phyloP scores from a whole-genome alignment of 2,113 vertebrate species.

The Pagrus major region DNA sequence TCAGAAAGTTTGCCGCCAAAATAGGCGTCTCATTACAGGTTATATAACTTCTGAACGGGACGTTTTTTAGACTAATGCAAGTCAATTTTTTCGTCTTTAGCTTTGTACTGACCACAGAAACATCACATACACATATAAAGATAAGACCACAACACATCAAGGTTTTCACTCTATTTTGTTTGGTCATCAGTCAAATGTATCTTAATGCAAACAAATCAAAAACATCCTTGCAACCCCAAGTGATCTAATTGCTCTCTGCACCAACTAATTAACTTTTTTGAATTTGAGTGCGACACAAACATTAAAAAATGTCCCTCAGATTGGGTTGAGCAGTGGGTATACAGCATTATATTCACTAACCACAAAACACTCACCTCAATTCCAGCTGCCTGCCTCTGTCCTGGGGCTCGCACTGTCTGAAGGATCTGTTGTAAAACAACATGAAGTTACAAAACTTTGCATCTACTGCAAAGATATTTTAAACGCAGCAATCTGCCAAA shows the following conservation, averaged over 20 bases:
- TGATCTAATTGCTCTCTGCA: not conserved
- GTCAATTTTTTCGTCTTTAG: not conserved
- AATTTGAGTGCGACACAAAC: not conserved
- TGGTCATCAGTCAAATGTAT: not conserved
- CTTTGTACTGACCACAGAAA: not conserved
- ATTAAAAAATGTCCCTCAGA: not conserved
- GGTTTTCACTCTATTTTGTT: not conserved
- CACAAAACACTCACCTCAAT: constrained; percentile 88
- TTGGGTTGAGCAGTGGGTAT: not conserved
- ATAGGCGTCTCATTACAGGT: not conserved
- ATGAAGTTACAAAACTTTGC: constrained; percentile 3
- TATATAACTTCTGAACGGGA: not conserved
- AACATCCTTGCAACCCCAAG: not conserved
- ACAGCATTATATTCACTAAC: not conserved
- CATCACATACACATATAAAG: not conserved
- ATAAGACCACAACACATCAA: not conserved
- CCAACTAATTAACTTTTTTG: not conserved
- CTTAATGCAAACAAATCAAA: not conserved
- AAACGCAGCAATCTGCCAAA: not conserved
- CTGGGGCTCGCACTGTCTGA: constrained; percentile 92
- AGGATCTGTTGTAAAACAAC: constrained; percentile 85
- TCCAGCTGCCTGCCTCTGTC: constrained; percentile 93
- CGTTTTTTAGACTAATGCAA: not conserved
- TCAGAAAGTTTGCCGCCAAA: not conserved
- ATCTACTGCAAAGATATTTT: not conserved